phyloP scores from a whole-genome alignment of 2,888 invertebrate genomes.

The Drosophila anceps region DNA sequence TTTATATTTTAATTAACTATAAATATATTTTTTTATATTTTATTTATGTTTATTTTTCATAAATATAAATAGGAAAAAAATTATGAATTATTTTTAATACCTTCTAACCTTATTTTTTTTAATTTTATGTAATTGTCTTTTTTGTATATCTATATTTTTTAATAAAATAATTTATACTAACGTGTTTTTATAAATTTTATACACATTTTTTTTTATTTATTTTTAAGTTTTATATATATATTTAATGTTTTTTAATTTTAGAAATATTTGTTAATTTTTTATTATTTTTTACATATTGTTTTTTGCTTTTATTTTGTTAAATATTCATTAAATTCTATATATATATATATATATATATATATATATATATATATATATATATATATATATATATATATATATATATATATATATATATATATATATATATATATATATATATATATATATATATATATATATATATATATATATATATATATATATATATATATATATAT shows the following conservation, averaged over 20 bases:
- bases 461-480: neutral
- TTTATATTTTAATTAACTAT: neutral
- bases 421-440: neutral
- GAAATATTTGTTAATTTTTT: neutral
- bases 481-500: neutral
- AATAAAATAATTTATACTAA: neutral
- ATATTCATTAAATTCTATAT: neutral
- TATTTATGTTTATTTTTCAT: too few relatives aligned
- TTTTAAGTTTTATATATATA: neutral
- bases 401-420: neutral
- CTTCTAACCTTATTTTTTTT: too few relatives aligned
- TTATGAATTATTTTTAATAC: too few relatives aligned
- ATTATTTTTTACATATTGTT: neutral
- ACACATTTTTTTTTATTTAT: neutral
- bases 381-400: neutral
- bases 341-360: neutral
- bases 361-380: neutral
- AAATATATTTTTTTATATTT: too few relatives aligned
- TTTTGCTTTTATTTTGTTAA: too few relatives aligned
- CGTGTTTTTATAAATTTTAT: neutral
- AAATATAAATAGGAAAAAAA: too few relatives aligned
- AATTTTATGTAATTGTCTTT: neutral
- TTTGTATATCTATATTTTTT: neutral
- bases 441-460: neutral
- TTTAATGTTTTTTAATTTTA: neutral